These are phyloP conservation scores for Caradrina clavipalpis DNA, from an alignment of 2,888 invertebrate genomes.

Conservation along the genomic window DNA sequence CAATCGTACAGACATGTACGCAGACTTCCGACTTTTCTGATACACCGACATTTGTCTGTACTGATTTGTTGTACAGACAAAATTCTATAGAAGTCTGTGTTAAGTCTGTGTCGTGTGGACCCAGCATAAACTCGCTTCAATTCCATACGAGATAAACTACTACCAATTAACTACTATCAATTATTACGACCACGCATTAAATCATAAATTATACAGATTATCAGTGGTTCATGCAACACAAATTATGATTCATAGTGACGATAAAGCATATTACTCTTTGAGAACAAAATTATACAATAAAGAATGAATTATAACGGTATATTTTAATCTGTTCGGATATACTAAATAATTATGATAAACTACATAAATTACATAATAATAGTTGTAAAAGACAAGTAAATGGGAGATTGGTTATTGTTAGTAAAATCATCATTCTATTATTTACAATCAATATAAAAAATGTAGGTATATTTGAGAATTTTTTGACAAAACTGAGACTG, in stretches of 20 bases:
- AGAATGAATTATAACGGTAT: background rate
- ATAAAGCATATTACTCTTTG: background rate
- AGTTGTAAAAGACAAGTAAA: no score
- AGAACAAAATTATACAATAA: slow-evolving; percentile 10
- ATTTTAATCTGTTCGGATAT: background rate
- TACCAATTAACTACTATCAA: slow-evolving; percentile 16
- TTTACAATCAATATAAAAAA: no score
- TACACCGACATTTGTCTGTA: no score
- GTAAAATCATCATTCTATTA: no score
- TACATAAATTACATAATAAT: background rate
- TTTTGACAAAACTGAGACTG: background rate
- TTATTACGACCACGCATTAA: background rate
- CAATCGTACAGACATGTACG: no score
- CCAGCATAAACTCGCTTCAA: no score
- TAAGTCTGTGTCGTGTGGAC: no score
- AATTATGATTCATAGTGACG: slow-evolving; percentile 25
- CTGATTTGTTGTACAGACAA: no score
- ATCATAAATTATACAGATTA: slow-evolving; percentile 10
- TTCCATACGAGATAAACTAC: no score
- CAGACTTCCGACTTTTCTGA: no score
- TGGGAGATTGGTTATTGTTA: no score
- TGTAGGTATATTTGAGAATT: background rate
- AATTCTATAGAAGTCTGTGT: no score
- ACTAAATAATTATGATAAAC: background rate
- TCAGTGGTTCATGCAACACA: background rate